Conservation (phyloP, 2,888 invertebrate genomes). For the Tetheella fluctuosa region DNA sequence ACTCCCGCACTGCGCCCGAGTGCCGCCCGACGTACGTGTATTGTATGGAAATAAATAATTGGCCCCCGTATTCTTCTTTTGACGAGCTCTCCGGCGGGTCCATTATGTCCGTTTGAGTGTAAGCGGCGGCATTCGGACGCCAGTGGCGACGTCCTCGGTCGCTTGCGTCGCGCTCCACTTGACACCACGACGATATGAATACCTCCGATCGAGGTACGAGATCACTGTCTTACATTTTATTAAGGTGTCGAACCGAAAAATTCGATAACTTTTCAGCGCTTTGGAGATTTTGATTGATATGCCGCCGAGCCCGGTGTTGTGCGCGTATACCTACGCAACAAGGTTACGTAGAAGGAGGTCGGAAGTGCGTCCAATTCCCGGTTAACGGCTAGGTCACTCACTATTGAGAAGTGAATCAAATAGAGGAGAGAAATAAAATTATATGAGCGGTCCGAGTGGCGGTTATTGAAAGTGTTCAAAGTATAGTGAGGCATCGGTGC, state of each 20-base stretch:
- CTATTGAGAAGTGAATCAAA: conserved; percentile 58
- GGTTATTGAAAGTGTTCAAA: conserved; percentile 65
- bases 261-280: conserved; percentile 36
- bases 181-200: conserved; percentile 69
- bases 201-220: conserved; percentile 76
- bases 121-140: conserved; percentile 78
- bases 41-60: conserved; percentile 83
- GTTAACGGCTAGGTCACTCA: conserved; percentile 67
- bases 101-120: conserved; percentile 78
- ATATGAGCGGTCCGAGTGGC: conserved; percentile 55
- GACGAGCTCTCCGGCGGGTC: conserved; percentile 78
- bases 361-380: conserved; percentile 71
- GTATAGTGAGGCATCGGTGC: conserved; percentile 35
- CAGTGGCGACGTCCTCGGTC: conserved; percentile 78
- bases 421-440: conserved; percentile 56
- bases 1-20: conserved; percentile 73
- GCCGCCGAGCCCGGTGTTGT: conserved; percentile 43
- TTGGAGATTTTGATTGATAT: conserved; percentile 34
- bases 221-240: conserved; percentile 55
- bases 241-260: conserved; percentile 30
- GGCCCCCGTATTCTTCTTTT: conserved; percentile 81
- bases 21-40: conserved; percentile 74
- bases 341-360: conserved; percentile 68
- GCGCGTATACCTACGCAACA: conserved; percentile 46
- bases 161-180: conserved; percentile 69